Evolutionary conservation across 2,797 vertebrate species (phyloP), one percentile per base, ranked within the genome.

Genomic region (Falco concolor): DNA sequence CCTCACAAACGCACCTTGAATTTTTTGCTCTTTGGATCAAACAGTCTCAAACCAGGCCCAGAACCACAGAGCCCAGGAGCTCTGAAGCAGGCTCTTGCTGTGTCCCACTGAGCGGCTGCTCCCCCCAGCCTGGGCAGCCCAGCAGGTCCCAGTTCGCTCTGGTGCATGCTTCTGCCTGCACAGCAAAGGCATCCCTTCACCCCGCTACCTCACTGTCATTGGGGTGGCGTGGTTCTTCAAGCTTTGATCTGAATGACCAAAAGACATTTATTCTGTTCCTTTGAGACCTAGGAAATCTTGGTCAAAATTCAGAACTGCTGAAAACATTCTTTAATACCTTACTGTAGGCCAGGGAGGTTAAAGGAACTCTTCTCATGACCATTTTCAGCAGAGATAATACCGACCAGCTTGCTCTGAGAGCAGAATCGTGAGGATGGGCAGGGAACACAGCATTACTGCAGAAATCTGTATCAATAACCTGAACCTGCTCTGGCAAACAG

Each of bases 31-130:
- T 40, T 54, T 17, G 11, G 22, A 45, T 21, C 40, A 38, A 32
- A 50, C 56, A 28, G 54, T 6, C 42, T 25, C 36, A 10, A 22
- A 14, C 24, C 10, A 28, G 83, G 53, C 30, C 30, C 25, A 18
- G 57, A 73, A 24, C 32, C 64, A 38, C 69, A 85, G 56, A 44
- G 42, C 42, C 42, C 42, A 44, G 42, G 42, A 44, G 42, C 42
- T 40, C 49, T 40, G 19, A 52, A 72, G 52, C 36, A 3, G 3
- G 12, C 18, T 53, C 32, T 23, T 23, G 45, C 18, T 52, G 21
- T 9, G 2, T 47, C 21, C 32, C 40, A 30, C 16, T 4, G 0
- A 7, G 8, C 2, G 5, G 34, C 10, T 42, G 60, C 44, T 42
- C 28, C 24, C 45, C 7, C 16, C 42, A 3, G 32, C 36, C 54